Evolutionary conservation across 2,888 invertebrate species (phyloP).

Genomic region (Colletes collaris): DNA sequence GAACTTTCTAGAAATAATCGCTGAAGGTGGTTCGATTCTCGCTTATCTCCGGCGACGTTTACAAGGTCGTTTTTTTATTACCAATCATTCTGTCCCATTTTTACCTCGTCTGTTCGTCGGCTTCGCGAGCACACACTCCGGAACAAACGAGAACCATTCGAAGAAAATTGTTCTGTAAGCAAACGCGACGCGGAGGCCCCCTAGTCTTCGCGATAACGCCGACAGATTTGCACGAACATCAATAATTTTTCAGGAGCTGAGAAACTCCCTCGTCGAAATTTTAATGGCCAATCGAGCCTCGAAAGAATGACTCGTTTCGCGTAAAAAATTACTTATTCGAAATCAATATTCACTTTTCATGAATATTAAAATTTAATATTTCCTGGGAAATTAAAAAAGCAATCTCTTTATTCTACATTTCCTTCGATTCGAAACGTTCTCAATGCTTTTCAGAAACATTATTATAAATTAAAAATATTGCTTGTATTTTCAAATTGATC

Average conservation of each 20-base stretch:
- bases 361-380: too few relatives aligned
- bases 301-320: too few relatives aligned
- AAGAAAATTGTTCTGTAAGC: slow-evolving; percentile 22
- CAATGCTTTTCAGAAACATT: too few relatives aligned
- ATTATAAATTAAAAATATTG: too few relatives aligned
- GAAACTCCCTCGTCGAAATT: not conserved
- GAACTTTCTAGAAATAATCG: slow-evolving; percentile 1
- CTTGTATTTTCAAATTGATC: too few relatives aligned
- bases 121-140: slow-evolving; percentile 1
- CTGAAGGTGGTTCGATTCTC: slow-evolving; percentile 4
- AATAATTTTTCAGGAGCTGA: slow-evolving; percentile 1
- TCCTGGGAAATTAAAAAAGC: too few relatives aligned
- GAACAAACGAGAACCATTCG: slow-evolving; percentile 17
- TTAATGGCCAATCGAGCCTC: too few relatives aligned
- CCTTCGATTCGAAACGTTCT: too few relatives aligned
- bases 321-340: too few relatives aligned
- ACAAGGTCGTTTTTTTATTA: not conserved
- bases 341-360: too few relatives aligned
- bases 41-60: not conserved
- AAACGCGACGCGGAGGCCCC: not conserved
- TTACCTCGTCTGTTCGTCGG: slow-evolving; percentile 10
- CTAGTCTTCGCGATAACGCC: slow-evolving; percentile 2
- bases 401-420: too few relatives aligned
- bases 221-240: slow-evolving; percentile 2
- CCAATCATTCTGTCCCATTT: not conserved